Evolutionary conservation across 2,113 vertebrate species (phyloP).

Genomic region (Phoxinus phoxinus): DNA sequence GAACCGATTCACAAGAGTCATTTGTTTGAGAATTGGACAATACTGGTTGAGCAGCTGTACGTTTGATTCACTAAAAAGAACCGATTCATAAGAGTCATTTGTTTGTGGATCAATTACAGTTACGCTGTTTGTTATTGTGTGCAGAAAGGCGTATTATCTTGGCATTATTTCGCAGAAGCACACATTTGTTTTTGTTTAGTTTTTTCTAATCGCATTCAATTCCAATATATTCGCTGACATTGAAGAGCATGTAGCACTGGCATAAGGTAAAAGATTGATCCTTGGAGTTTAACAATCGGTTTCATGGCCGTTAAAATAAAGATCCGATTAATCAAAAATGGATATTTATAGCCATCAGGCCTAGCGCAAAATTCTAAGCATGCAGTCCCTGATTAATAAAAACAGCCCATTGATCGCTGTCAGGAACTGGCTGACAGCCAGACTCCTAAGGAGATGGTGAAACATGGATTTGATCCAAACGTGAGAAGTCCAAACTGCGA

Average conservation of each 20-base stretch:
- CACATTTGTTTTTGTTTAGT: not conserved
- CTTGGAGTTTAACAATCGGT: not conserved
- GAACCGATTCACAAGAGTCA: not conserved
- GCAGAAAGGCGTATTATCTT: not conserved
- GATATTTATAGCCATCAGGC: not conserved
- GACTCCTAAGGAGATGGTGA: constrained; percentile 28
- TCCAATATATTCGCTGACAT: not conserved
- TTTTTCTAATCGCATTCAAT: not conserved
- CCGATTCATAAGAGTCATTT: not conserved
- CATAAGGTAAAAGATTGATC: not conserved
- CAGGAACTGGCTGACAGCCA: constrained; percentile 31
- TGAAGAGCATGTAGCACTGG: not conserved
- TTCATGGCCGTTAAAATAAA: not conserved
- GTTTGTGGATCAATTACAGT: not conserved
- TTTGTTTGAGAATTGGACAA: not conserved
- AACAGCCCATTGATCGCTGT: constrained; percentile 5
- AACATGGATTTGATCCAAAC: constrained; percentile 18
- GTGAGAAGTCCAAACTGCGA: not conserved
- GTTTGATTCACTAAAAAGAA: not conserved
- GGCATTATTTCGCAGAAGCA: not conserved
- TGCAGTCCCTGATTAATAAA: not conserved
- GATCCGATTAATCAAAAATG: not conserved
- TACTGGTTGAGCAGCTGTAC: not conserved
- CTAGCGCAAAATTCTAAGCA: not conserved
- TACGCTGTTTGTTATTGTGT: not conserved